Conservation (phyloP, 2,113 vertebrate species). For the Xiphophorus couchianus region DNA sequence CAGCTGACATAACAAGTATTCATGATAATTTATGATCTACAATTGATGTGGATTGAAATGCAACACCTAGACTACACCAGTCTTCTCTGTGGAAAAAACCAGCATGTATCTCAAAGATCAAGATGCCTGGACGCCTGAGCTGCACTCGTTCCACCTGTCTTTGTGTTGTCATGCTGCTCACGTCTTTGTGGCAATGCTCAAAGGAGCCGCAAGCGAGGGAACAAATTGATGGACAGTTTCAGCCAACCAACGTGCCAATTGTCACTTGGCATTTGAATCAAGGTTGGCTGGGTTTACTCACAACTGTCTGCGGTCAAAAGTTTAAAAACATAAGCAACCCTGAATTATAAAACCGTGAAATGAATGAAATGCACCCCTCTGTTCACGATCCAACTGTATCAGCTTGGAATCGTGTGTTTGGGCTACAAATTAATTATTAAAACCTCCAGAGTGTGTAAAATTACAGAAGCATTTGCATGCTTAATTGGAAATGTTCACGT, state of each 20-base stretch:
- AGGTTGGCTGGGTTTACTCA: not conserved
- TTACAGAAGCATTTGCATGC: slow-evolving; percentile 57
- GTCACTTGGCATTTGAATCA: slow-evolving; percentile 56
- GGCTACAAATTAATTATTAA: slow-evolving; percentile 37
- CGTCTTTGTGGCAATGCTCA: slow-evolving; percentile 9
- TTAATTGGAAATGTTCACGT: slow-evolving; percentile 41
- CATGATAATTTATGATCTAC: too few species aligned
- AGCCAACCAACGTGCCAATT: slow-evolving; percentile 30
- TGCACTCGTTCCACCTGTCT: slow-evolving; percentile 33
- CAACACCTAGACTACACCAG: too few species aligned
- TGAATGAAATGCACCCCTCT: not conserved
- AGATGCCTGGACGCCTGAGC: slow-evolving; percentile 12
- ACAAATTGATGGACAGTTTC: slow-evolving; percentile 38
- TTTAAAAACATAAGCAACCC: slow-evolving; percentile 11
- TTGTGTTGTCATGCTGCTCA: slow-evolving; percentile 35
- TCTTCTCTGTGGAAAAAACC: too few species aligned
- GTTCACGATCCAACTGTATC: slow-evolving; percentile 1
- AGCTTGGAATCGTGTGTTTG: slow-evolving; percentile 23
- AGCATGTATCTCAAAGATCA: not conserved
- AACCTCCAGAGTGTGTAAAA: slow-evolving; percentile 35
- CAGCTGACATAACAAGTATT: not conserved
- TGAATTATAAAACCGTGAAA: not conserved
- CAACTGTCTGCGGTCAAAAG: slow-evolving; percentile 5
- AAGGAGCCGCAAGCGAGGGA: slow-evolving; percentile 31
- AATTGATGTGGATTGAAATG: too few species aligned